These are phyloP conservation scores for Hydrocynus forskahlii DNA, from an alignment of 2,797 vertebrate genomes.

Conservation along the genomic window DNA sequence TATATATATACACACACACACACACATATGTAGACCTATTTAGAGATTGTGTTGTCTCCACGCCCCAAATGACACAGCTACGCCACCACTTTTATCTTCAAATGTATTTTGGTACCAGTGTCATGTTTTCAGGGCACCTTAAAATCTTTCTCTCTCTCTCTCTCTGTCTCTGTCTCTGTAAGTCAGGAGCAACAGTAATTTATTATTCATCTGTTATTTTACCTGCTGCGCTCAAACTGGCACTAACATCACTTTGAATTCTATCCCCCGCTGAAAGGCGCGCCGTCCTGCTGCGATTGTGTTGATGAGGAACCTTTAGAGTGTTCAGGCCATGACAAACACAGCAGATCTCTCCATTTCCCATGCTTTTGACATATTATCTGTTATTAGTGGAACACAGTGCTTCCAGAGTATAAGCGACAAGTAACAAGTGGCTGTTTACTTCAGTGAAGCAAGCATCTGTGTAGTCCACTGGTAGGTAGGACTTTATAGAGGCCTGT, in stretches of 20 bases:
- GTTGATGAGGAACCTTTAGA: slow-evolving; percentile 13
- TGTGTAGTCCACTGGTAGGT: too few relatives aligned
- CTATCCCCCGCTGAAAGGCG: neutral
- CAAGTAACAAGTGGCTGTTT: neutral
- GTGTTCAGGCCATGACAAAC: neutral
- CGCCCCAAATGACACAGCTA: neutral
- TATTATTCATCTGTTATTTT: slow-evolving; percentile 54
- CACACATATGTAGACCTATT: neutral
- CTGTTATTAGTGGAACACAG: neutral
- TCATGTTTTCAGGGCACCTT: neutral
- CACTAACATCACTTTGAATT: slow-evolving; percentile 12
- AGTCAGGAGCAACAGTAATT: slow-evolving; percentile 50
- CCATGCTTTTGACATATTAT: neutral
- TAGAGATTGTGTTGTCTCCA: neutral
- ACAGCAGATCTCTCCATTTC: neutral
- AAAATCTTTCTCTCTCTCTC: slow-evolving; percentile 7
- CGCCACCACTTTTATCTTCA: neutral
- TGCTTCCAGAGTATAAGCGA: neutral
- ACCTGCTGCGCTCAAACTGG: slow-evolving; percentile 48
- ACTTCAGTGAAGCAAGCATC: neutral
- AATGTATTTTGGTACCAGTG: neutral
- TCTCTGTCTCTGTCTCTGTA: slow-evolving; percentile 24
- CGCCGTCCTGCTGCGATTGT: neutral
- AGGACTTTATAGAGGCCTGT: too few relatives aligned
- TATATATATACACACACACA: neutral